These are phyloP conservation scores for Syrista parreyssii DNA, from an alignment of 2,888 invertebrate genomes.

Conservation along the genomic window DNA sequence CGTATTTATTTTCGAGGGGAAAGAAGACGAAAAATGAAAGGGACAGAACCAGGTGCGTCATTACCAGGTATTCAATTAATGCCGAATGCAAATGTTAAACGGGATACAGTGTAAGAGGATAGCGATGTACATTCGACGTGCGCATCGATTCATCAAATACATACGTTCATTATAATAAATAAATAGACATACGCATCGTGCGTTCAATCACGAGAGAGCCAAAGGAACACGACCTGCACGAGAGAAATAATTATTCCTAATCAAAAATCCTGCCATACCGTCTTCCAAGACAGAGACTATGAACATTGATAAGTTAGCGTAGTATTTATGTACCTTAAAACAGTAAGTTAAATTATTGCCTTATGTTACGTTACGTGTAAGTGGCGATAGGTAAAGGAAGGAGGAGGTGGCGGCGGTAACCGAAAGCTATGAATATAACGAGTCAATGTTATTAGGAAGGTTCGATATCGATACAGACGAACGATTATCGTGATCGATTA, in stretches of 20 bases:
- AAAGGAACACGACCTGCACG: conserved; percentile 2
- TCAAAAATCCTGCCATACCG: conserved; percentile 60
- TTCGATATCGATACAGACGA: neutral
- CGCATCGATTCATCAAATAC: neutral
- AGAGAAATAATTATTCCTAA: conserved; percentile 43
- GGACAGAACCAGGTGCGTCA: neutral
- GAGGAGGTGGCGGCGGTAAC: too few relatives aligned
- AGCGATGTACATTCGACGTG: neutral
- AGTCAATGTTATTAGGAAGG: too few relatives aligned
- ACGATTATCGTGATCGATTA: neutral
- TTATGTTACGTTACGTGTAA: neutral
- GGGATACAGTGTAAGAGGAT: neutral
- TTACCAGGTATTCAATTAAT: neutral
- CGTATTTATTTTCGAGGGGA: neutral
- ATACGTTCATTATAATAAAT: neutral
- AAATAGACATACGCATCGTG: neutral
- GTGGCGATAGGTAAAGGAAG: neutral
- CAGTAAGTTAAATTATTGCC: conserved; percentile 43
- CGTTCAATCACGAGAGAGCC: neutral
- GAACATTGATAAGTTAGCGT: conserved; percentile 48
- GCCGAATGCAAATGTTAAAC: neutral
- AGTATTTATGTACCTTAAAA: conserved; percentile 50
- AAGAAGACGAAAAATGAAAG: neutral
- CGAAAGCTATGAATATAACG: too few relatives aligned
- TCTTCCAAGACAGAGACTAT: conserved; percentile 60